Evolutionary conservation across 2,797 vertebrate species (phyloP), one percentile per base, ranked within the genome.

Genomic region (Heteromormyrus szaboi): DNA sequence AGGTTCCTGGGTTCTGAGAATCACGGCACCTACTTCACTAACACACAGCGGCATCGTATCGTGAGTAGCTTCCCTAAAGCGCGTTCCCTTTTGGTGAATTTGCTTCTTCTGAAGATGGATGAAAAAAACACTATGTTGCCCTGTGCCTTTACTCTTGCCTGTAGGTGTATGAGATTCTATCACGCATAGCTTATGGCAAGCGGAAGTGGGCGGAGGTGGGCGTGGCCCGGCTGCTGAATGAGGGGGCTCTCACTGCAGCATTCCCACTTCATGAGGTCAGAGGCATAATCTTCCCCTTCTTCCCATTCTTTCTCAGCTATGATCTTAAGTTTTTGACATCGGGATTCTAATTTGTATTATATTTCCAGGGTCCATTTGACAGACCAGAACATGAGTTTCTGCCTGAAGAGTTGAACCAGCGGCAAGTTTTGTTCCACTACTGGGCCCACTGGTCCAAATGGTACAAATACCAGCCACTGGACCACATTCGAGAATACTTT

Each of bases 391-490:
- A 90, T 7, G 94, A 95, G 65, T 91, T 93, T 14, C 89, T 88
- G 6, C 93, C 93, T 0, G 94, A 96, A 0, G 93, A 96, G 86
- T 91, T 97, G 88, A 97, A 96, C 92, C 95, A 95, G 90, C 93
- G 95, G 86, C 96, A 96, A 90, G 90, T 97, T 83, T 94, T 96
- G 1, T 96, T 93, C 91, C 91, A 93, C 29, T 96, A 96, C 92
- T 97, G 97, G 97, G 95, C 95, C 50, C 93, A 93, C 88, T 97
- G 96, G 96, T 92, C 93, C 56, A 96, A 95, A 90, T 97, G 96
- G 96, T 96, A 92, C 93, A 97, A 96, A 88, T 96, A 97, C 90
- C 96, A 97, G 91, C 96, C 96, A 0, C 93, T 97, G 90, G 96
- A 97, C 92, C 96, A 96, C 87, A 95, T 96, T 90, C 93, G 95